phyloP scores from a whole-genome alignment of 2,797 vertebrate genomes.

The Geotrypetes seraphini region DNA sequence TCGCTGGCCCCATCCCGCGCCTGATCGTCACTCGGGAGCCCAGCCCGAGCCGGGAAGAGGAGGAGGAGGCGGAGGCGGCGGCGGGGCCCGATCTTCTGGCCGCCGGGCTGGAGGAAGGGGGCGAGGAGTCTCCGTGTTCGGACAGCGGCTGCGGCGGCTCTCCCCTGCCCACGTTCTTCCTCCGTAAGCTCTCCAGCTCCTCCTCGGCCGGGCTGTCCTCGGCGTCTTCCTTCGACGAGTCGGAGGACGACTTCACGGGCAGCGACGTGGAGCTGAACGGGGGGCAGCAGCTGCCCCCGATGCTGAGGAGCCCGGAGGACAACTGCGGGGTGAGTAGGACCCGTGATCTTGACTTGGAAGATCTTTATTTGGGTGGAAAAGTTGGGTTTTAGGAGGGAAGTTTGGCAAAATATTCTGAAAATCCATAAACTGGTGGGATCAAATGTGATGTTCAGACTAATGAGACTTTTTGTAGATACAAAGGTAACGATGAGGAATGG shows the following conservation, averaged over 20 bases:
- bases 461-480: too few species aligned
- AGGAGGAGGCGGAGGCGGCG: too few species aligned
- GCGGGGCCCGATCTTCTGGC: slow-evolving; percentile 19
- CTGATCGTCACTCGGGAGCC: slow-evolving; percentile 78
- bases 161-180: slow-evolving; percentile 50
- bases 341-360: too few species aligned
- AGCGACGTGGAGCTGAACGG: slow-evolving; percentile 60
- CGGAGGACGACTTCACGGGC: slow-evolving; percentile 71
- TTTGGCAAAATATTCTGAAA: too few species aligned
- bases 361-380: too few species aligned
- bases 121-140: slow-evolving; percentile 61
- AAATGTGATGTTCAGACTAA: too few species aligned
- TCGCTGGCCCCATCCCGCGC: slow-evolving; percentile 69
- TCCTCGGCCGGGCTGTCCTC: slow-evolving; percentile 75
- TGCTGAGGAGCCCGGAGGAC: slow-evolving; percentile 56
- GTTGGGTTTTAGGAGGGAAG: too few species aligned
- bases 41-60: slow-evolving; percentile 32
- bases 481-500: too few species aligned
- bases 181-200: slow-evolving; percentile 66
- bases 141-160: slow-evolving; percentile 74
- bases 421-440: too few species aligned
- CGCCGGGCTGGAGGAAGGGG: slow-evolving; percentile 43
- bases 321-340: slow-evolving; percentile 66
- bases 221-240: slow-evolving; percentile 82
- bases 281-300: slow-evolving; percentile 34